Base-by-base conservation (phyloP, 2,797 vertebrate species). In the Microhierax caerulescens region DNA sequence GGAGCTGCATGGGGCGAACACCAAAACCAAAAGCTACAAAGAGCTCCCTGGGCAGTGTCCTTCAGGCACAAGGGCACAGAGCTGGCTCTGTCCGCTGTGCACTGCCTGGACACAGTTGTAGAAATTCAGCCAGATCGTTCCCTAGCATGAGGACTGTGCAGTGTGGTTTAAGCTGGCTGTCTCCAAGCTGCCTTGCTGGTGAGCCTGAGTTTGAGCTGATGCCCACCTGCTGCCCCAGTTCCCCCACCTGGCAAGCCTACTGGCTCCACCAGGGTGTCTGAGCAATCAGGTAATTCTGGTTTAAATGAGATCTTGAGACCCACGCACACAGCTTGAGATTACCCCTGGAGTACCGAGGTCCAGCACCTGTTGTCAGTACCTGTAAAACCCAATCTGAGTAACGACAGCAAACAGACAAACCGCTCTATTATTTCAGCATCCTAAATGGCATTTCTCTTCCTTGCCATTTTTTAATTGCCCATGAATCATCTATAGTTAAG, bases 401-500 rank as follows among this genome's bases (percentile, higher is more conserved):
- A 51, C 27, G 56, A 30, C 13, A 41, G 10, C 51, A 74, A 56
- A 85, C 47, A 72, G 83, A 83, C 34, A 69, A 77, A 68, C 36
- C 27, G 28, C 15, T 47, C 7, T 22, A 59, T 69, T 68, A 64
- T 80, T 77, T 77, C 83, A 85, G 36, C 75, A 32, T 64, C 56
- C n/a, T 11, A 64, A 92, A 60, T n/a, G 37, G 28, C 20, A 74
- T 74, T 84, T 77, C 51, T 88, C 34, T 74, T 70, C 80, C 77
- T 90, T 87, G 80, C 37, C 39, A n/a, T 74, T 57, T 87, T 80
- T 85, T 68, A 89, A 74, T 69, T 80, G 70, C 27, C 34, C 22
- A 13, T 93, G 92, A 95, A 89, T 95, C 88, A 96, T 83, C 77
- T 53, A 39, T 20, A 73, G 53, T 88, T 64, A 88, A 60, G 48